Evolutionary conservation across 2,113 vertebrate genomes (phyloP), one percentile per base, ranked within the genome.

Genomic region (Leiothrix lutea): DNA sequence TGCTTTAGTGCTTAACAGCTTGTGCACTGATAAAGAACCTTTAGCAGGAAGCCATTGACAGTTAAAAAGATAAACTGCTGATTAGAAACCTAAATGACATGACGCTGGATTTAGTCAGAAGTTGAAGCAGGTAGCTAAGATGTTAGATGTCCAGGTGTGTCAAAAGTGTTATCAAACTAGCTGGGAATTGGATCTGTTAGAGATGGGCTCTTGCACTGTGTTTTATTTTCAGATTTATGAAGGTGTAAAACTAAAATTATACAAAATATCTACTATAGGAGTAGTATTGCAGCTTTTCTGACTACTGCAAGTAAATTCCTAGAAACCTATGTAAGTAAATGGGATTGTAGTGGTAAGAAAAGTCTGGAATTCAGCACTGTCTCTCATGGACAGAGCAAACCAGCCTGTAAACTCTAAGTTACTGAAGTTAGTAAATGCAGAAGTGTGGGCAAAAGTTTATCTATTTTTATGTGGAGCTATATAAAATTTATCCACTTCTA

Each of bases 261-360:
- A 2, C 3, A 4, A 56, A 62, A 58, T 51, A 48, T 36, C 9
- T 69, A 10, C 24, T 24, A 6, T 2, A 20, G 25, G 25, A 80
- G 16, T 23, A 81, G 10, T 18, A n/a, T 11, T 0, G 1, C 47
- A 53, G 28, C 16, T 89, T 90, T 87, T 94, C 14, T 29, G 64
- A 48, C 17, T 60, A 10, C 13, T 65, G 16, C 47, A 66, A n/a
- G 45, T 33, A 17, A 74, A 72, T 65, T 91, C 14, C 40, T 78
- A 29, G 61, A 33, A 65, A 40, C 1, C 9, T 38, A 3, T 0
- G 0, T 38, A 31, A 23, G 24, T 35, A 64, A 75, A 29, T 7
- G 12, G 21, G 23, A 25, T 5, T 0, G 1, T 5, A 65, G 53
- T 8, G 31, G 40, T 53, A 25, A 42, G 31, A 33, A 48, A 69